Percentiles rank a stretch among this genome's conserved stretches.
Conservation (phyloP, 2,888 invertebrate genomes). For the Trisateles emortualis region DNA sequence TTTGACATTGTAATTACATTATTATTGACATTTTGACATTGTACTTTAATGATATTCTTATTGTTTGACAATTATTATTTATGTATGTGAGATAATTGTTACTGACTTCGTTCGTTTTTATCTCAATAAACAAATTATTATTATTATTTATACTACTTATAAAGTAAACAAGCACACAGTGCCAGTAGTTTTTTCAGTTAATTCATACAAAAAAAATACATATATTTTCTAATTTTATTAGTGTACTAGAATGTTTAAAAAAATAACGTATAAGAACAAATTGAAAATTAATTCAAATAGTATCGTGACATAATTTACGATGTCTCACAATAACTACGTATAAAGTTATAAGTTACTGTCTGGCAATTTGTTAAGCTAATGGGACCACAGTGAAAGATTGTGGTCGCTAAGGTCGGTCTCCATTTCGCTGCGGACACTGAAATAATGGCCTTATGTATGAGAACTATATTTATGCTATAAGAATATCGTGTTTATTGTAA, state of each 20-base stretch:
- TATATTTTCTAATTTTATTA: too few species aligned
- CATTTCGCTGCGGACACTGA: constrained; percentile 60
- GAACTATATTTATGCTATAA: constrained; percentile 26
- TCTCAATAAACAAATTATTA: too few species aligned
- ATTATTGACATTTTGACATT: too few species aligned
- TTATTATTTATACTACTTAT: too few species aligned
- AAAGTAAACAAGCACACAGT: too few species aligned
- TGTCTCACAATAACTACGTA: constrained; percentile 16
- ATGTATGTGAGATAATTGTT: too few species aligned
- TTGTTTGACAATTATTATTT: too few species aligned
- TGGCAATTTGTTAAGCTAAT: constrained; percentile 73
- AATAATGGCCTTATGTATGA: constrained; percentile 62
- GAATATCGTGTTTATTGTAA: constrained; percentile 3
- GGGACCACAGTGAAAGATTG: constrained; percentile 64
- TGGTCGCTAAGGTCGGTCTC: constrained; percentile 67
- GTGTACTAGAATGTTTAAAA: background rate
- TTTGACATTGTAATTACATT: too few species aligned
- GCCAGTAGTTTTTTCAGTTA: too few species aligned
- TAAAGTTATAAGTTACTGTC: constrained; percentile 54
- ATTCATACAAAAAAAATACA: too few species aligned
- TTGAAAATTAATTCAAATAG: constrained; percentile 17
- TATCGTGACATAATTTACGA: constrained; percentile 16
- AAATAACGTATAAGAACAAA: constrained; percentile 2
- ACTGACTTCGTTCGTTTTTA: too few species aligned
- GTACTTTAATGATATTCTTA: too few species aligned